Conservation (phyloP, 2,888 invertebrate species). For the Oeneis ivallda region DNA sequence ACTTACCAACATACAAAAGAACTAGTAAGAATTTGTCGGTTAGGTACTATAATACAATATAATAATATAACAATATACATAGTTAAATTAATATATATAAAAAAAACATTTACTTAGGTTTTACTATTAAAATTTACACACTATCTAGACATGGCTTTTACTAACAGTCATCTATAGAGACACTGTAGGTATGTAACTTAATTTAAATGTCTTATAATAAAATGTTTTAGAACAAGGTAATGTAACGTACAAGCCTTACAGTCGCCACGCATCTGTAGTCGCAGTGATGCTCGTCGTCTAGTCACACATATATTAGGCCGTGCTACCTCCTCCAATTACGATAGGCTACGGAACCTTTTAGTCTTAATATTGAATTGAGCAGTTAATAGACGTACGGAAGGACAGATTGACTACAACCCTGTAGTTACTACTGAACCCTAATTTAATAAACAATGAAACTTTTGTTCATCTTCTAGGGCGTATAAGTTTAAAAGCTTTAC, state of each 20-base stretch:
- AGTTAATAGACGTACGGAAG: slow-evolving; percentile 75
- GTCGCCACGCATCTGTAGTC: slow-evolving; percentile 37
- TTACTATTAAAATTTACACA: too few relatives aligned
- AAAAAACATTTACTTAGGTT: too few relatives aligned
- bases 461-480: slow-evolving; percentile 65
- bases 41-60: too few relatives aligned
- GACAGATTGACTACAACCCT: slow-evolving; percentile 75
- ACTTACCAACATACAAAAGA: too few relatives aligned
- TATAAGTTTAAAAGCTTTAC: slow-evolving; percentile 73
- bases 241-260: slow-evolving; percentile 16
- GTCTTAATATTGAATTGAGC: slow-evolving; percentile 76
- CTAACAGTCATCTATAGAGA: too few relatives aligned
- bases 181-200: too few relatives aligned
- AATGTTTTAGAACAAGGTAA: too few relatives aligned
- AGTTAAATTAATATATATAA: too few relatives aligned
- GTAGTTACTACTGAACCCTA: slow-evolving; percentile 72
- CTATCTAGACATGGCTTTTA: too few relatives aligned
- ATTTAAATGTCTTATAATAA: too few relatives aligned
- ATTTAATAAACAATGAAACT: slow-evolving; percentile 62
- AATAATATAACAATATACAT: too few relatives aligned
- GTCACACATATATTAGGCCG: slow-evolving; percentile 60
- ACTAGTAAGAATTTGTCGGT: too few relatives aligned
- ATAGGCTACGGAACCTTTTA: slow-evolving; percentile 61
- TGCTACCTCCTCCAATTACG: slow-evolving; percentile 59
- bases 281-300: slow-evolving; percentile 40